Conservation (phyloP, 2,113 vertebrate species). For the Ceuthmochares aereus region DNA sequence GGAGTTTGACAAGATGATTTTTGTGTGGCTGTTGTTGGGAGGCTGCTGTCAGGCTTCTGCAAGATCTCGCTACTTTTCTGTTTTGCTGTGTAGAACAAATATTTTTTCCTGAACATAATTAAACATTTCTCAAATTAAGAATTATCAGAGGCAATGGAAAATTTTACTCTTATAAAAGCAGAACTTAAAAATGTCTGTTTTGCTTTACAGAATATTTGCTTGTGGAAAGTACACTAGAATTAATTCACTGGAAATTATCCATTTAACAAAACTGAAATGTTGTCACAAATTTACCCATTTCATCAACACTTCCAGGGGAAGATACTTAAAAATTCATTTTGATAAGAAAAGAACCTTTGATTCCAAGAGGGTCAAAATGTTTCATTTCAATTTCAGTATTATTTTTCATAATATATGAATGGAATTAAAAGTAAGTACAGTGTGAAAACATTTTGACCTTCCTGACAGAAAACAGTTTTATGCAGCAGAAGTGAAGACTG, state of each 20-base stretch:
- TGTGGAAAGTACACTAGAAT: background rate
- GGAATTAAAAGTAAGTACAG: conserved; percentile 2
- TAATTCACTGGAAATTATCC: background rate
- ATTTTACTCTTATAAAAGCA: background rate
- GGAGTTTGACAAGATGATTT: background rate
- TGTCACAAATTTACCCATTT: background rate
- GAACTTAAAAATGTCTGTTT: background rate
- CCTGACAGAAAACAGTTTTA: background rate
- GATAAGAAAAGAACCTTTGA: background rate
- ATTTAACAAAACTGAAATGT: background rate
- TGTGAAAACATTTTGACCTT: conserved; percentile 9
- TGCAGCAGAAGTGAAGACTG: background rate
- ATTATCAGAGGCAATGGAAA: background rate
- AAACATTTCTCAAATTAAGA: background rate
- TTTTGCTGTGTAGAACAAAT: background rate
- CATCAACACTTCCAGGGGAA: background rate
- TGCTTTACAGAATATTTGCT: background rate
- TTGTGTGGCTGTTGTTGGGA: background rate
- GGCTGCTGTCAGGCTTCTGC: background rate
- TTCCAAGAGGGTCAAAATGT: background rate
- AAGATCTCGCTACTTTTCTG: background rate
- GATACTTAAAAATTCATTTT: background rate
- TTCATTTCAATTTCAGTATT: background rate
- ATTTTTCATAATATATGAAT: background rate
- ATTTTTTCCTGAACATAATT: background rate